Percentiles rank a stretch among this genome's conserved stretches.
Conservation (phyloP, 1,140 invertebrate genomes). For the Zaprionus ghesquierei region DNA sequence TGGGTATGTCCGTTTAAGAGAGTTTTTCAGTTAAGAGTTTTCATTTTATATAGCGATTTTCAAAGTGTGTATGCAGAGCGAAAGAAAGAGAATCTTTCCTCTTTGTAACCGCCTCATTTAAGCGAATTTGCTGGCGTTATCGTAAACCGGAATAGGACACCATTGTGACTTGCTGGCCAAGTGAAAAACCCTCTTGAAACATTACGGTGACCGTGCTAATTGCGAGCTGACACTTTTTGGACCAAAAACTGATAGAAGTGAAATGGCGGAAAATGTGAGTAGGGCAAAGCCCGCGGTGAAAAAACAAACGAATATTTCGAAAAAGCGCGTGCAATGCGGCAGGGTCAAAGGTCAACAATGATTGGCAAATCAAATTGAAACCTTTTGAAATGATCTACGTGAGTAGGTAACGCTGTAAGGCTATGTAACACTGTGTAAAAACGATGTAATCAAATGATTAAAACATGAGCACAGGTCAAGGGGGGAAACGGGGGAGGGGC, state of each 20-base stretch:
- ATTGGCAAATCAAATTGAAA: not conserved
- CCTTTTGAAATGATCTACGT: not conserved
- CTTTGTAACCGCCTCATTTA: not conserved
- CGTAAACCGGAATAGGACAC: not conserved
- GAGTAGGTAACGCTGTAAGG: not conserved
- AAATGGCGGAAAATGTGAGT: conserved; percentile 10
- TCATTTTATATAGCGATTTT: too few relatives aligned
- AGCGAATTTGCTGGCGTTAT: not conserved
- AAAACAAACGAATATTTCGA: too few relatives aligned
- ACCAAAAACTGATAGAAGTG: conserved; percentile 3
- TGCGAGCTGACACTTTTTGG: conserved; percentile 46
- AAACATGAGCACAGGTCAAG: conserved; percentile 18
- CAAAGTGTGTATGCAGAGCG: too few relatives aligned
- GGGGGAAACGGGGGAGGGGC: not conserved
- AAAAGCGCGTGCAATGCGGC: too few relatives aligned
- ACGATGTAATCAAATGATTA: conserved; percentile 54
- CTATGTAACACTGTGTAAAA: not conserved
- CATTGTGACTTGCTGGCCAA: not conserved
- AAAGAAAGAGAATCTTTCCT: too few relatives aligned
- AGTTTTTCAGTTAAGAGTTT: too few relatives aligned
- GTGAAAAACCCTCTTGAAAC: conserved; percentile 34
- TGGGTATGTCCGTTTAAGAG: too few relatives aligned
- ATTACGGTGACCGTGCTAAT: conserved; percentile 64
- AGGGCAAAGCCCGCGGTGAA: too few relatives aligned
- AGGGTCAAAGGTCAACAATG: not conserved